Base-by-base conservation (phyloP, 2,888 invertebrate species). In the Creontiades dilutus region DNA sequence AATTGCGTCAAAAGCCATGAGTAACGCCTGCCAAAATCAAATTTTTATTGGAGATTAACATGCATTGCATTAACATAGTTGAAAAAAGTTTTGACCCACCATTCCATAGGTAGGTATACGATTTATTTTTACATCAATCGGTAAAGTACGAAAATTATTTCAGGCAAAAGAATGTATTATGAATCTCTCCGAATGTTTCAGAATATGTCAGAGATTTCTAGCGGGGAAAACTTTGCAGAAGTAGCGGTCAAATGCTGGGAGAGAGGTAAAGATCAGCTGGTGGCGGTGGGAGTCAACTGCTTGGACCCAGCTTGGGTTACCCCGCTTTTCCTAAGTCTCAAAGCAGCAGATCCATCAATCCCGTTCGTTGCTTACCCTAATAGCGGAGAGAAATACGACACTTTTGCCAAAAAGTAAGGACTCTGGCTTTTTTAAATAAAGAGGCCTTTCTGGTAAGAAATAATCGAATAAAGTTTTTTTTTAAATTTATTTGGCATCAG, bases 241-340 rank as follows among this genome's bases (percentile, higher is more conserved):
- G 96, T 96, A 0, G 96, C 96, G 0, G 94, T 94, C 91, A 94
- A 95, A 81, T 96, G 97, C 93, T 97, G 94, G 92, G 93, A 94
- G 75, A 89, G 93, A 84, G 93, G 94, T 27, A 91, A 93, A n/a
- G 92, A 94, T 7, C 97, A 97, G 93, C 94, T 98, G 91, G 94
- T 98, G 19, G 99, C 97, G 0, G 95, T 98, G 76, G 99, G 99
- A 4, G 96, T 97, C 0, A 99, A 99, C 93, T 99, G 99, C 94
- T 95, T 97, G 78, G 94, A 95, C 90, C 97, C 97, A 0, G 93
- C 94, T 91, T 94, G 95, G 92, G 95, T 97, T 9, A 94, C 95
- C 19, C 93, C 95, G 0, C 93, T 97, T 81, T 95, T 95, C 92
- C 94, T 93, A 16, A 93, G 93, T 47, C 93, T 94, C 68, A 93